phyloP scores from a whole-genome alignment of 2,113 vertebrate species.

The Leucopsar rothschildi region DNA sequence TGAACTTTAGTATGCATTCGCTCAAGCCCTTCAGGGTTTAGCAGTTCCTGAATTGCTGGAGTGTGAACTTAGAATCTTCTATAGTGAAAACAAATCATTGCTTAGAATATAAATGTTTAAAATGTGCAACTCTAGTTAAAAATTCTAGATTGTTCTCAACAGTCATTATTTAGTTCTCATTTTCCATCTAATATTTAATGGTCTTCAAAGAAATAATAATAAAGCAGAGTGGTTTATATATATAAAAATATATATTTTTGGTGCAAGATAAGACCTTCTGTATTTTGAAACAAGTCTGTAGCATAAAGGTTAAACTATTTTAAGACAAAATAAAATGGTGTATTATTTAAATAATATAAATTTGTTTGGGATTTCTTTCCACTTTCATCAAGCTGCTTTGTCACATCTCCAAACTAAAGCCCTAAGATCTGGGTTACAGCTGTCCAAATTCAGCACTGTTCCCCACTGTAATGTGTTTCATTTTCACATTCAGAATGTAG shows the following conservation, averaged over 20 bases:
- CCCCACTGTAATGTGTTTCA: background rate
- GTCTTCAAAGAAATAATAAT: slow-evolving; percentile 79
- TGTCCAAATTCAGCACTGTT: background rate
- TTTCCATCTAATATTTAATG: slow-evolving; percentile 88
- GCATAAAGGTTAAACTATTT: slow-evolving; percentile 96
- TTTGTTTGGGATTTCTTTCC: slow-evolving; percentile 24
- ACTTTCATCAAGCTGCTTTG: background rate
- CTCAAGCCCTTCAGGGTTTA: background rate
- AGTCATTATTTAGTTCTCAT: slow-evolving; percentile 71
- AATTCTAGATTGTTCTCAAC: slow-evolving; percentile 55
- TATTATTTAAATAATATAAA: slow-evolving; percentile 87
- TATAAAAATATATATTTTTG: slow-evolving; percentile 74
- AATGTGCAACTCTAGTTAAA: slow-evolving; percentile 41
- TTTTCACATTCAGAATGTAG: background rate
- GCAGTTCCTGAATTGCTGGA: slow-evolving; percentile 58
- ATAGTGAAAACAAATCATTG: slow-evolving; percentile 65
- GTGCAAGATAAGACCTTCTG: slow-evolving; percentile 82
- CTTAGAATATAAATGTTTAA: slow-evolving; percentile 63
- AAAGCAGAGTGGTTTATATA: slow-evolving; percentile 78
- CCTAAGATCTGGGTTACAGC: background rate
- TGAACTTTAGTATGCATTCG: background rate
- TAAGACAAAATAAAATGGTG: slow-evolving; percentile 90
- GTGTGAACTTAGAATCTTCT: slow-evolving; percentile 59
- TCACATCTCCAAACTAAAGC: background rate
- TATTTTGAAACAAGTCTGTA: slow-evolving; percentile 90